phyloP scores from a whole-genome alignment of 1,140 invertebrate genomes.

The Pogonomyrmex californicus region DNA sequence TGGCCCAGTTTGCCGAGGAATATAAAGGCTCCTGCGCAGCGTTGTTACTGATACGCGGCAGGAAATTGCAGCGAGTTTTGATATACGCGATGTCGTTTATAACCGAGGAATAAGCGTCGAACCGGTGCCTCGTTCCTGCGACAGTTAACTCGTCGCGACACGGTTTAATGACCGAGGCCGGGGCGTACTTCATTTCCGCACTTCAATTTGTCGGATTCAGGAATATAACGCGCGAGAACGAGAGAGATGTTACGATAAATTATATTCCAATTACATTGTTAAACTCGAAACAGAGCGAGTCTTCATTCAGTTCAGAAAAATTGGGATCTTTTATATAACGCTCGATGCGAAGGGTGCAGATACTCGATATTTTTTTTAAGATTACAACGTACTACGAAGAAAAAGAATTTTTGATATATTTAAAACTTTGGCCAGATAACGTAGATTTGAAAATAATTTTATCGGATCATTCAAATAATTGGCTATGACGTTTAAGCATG shows the following conservation, averaged over 20 bases:
- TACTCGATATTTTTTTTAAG: too few species aligned
- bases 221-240: not conserved
- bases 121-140: not conserved
- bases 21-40: conserved; percentile 56
- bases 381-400: too few species aligned
- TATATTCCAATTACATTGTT: not conserved
- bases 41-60: conserved; percentile 60
- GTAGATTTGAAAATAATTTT: too few species aligned
- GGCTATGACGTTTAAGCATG: too few species aligned
- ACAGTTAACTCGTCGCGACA: conserved; percentile 40
- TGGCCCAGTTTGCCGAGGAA: conserved; percentile 52
- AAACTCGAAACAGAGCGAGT: not conserved
- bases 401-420: not conserved
- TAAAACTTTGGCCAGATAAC: not conserved
- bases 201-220: conserved; percentile 26
- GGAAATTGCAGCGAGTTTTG: conserved; percentile 71
- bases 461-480: too few species aligned
- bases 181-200: conserved; percentile 44
- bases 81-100: conserved; percentile 59
- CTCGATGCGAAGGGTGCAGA: not conserved
- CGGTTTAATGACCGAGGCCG: conserved; percentile 43
- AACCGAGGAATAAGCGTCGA: conserved; percentile 36
- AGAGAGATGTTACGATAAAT: conserved; percentile 15
- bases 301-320: not conserved
- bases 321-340: not conserved